Percentiles rank a stretch among this genome's conserved stretches.
Evolutionary conservation across 2,113 vertebrate genomes (phyloP).

Genomic region (Prunella himalayana): DNA sequence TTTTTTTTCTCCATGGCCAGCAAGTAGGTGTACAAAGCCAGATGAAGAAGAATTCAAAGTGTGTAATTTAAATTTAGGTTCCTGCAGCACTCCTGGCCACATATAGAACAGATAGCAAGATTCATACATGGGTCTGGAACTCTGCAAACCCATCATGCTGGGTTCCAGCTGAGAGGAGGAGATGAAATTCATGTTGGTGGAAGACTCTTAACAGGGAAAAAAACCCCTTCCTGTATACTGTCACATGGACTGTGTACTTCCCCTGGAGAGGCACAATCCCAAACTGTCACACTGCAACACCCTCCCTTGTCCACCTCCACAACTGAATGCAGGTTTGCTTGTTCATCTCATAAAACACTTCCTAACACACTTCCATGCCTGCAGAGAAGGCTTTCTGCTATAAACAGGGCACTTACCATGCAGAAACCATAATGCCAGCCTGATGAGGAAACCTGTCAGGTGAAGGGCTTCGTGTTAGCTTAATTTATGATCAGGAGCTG

Average conservation of each 20-base stretch:
- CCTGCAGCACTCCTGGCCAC: neutral
- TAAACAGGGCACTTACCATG: neutral
- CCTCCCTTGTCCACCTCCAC: neutral
- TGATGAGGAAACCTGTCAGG: neutral
- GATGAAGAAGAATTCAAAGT: neutral
- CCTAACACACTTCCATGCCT: neutral
- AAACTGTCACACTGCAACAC: neutral
- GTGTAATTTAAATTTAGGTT: neutral
- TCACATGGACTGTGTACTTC: neutral
- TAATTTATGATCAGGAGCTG: neutral
- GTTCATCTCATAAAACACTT: neutral
- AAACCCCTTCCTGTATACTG: fast-evolving
- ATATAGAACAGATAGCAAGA: neutral
- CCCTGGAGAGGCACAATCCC: neutral
- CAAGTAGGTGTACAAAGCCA: neutral
- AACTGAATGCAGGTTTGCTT: neutral
- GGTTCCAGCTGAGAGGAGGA: neutral
- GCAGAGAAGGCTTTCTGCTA: neutral
- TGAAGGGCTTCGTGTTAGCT: neutral
- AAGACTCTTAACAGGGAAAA: neutral
- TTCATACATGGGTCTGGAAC: neutral
- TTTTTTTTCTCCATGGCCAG: neutral
- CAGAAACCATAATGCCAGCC: neutral
- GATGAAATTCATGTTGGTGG: neutral
- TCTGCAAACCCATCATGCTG: neutral